These are phyloP conservation scores for Oedothorax gibbosus DNA, from an alignment of 1,140 invertebrate genomes.

Conservation along the genomic window DNA sequence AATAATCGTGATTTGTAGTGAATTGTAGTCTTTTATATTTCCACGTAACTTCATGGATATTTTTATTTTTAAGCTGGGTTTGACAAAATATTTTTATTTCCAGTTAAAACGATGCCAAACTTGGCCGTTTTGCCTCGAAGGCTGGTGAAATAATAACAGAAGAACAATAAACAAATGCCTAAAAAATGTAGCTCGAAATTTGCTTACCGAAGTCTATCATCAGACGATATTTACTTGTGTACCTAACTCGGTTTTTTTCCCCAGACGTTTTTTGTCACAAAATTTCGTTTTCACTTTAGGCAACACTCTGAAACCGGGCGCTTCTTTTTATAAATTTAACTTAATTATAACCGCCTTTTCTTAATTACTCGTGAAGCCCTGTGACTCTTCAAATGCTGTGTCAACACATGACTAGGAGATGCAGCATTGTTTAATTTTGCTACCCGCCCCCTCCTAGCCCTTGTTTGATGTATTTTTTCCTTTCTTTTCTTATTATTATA, in stretches of 20 bases:
- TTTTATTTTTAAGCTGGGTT: too few species aligned
- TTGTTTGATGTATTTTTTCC: slow-evolving; percentile 56
- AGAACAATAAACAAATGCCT: slow-evolving; percentile 37
- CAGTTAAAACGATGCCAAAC: too few species aligned
- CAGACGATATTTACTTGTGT: slow-evolving; percentile 59
- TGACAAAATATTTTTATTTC: too few species aligned
- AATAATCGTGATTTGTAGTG: too few species aligned
- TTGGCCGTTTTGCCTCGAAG: not conserved
- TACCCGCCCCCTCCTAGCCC: not conserved
- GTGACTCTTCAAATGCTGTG: slow-evolving; percentile 55
- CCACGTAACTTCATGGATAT: too few species aligned
- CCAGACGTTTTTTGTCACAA: slow-evolving; percentile 13
- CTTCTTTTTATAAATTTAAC: slow-evolving; percentile 61
- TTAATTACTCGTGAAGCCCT: slow-evolving; percentile 57
- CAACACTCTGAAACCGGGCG: slow-evolving; percentile 30
- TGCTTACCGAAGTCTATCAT: slow-evolving; percentile 59
- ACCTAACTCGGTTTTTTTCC: slow-evolving; percentile 38
- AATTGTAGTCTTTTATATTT: too few species aligned
- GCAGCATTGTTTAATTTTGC: slow-evolving; percentile 60
- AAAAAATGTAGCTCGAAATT: slow-evolving; percentile 48
- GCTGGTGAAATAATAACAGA: slow-evolving; percentile 57
- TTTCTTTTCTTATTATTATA: slow-evolving; percentile 1
- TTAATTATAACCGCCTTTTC: slow-evolving; percentile 60
- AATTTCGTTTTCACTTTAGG: slow-evolving; percentile 60
- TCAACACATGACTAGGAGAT: slow-evolving; percentile 49